Conservation (phyloP, 2,113 vertebrate genomes). For the Ia io region DNA sequence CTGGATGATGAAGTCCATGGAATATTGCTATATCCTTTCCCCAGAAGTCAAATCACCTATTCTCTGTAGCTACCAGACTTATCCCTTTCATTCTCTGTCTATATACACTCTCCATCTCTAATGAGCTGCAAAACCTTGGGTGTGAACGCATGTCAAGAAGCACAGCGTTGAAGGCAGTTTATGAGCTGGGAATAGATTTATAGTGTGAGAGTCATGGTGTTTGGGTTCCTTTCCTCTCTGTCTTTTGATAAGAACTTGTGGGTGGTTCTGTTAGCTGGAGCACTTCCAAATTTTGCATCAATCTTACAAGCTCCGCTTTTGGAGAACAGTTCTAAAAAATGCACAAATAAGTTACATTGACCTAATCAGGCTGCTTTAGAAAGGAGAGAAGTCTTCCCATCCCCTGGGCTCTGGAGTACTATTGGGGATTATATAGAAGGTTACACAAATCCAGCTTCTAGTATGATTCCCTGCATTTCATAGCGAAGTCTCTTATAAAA, state of each 20-base stretch:
- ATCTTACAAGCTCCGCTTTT: background rate
- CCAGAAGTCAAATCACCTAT: background rate
- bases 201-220: background rate
- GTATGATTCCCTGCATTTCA: background rate
- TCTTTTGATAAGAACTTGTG: constrained; percentile 24
- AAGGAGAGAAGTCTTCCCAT: background rate
- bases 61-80: background rate
- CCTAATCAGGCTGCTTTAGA: background rate
- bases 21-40: background rate
- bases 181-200: constrained; percentile 53
- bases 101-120: background rate
- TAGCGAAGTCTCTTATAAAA: background rate
- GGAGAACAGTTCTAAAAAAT: background rate
- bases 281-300: background rate
- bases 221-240: background rate
- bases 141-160: background rate
- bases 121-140: constrained; percentile 29
- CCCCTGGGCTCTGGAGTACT: background rate
- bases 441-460: background rate
- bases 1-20: background rate
- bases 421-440: background rate
- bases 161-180: background rate
- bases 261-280: background rate
- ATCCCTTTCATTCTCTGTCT: background rate
- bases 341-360: background rate